Percentiles rank a stretch among this genome's conserved stretches.
phyloP scores from a whole-genome alignment of 2,797 vertebrate species.

The Chiroxiphia lanceolata region DNA sequence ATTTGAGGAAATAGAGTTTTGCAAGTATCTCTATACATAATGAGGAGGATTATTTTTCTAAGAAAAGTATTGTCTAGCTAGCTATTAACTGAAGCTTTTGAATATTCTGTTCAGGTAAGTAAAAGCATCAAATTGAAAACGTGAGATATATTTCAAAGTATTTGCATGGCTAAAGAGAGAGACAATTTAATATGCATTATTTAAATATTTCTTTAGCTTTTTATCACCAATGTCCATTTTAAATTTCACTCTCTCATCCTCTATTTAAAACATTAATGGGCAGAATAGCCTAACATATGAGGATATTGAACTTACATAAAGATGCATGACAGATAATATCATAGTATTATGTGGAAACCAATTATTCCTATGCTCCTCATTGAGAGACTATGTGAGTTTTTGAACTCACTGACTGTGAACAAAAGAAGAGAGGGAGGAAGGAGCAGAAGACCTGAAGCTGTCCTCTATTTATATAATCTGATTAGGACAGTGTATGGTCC shows the following conservation, averaged over 20 bases:
- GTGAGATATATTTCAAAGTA: not conserved
- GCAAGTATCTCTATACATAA: not conserved
- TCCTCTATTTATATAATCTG: not conserved
- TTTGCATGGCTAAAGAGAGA: not conserved
- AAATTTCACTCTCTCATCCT: not conserved
- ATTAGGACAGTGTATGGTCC: not conserved
- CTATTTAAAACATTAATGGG: not conserved
- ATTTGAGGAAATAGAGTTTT: conserved; percentile 1
- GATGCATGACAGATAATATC: not conserved
- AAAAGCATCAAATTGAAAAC: not conserved
- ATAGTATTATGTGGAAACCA: not conserved
- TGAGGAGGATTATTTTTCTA: not conserved
- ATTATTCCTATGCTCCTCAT: not conserved
- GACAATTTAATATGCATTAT: not conserved
- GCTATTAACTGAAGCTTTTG: not conserved
- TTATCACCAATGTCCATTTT: not conserved
- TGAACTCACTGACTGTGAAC: not conserved
- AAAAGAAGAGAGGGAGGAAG: not conserved
- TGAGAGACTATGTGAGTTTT: not conserved
- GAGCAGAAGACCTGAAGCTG: not conserved
- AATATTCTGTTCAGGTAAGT: not conserved
- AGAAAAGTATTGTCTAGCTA: not conserved
- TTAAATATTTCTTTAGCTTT: not conserved
- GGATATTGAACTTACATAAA: not conserved
- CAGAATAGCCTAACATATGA: not conserved